Evolutionary conservation across 2,888 invertebrate species (phyloP).

Genomic region (Pilophorus perplexus): DNA sequence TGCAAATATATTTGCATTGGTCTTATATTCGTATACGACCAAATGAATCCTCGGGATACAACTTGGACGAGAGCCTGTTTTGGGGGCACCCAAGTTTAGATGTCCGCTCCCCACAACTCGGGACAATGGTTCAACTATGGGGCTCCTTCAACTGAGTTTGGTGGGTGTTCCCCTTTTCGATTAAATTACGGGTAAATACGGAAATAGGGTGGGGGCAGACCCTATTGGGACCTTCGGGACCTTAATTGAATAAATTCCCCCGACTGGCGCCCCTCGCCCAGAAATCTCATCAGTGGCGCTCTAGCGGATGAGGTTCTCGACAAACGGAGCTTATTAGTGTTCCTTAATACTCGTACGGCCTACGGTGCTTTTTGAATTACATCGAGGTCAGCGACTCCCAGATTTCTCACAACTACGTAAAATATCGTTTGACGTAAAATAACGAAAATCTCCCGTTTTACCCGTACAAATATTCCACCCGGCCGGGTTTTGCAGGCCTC

Average conservation of each 20-base stretch:
- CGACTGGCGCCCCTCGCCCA: neutral
- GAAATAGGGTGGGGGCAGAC: too few relatives aligned
- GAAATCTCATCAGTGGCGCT: too few relatives aligned
- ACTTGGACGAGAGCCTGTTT: neutral
- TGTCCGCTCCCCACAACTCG: neutral
- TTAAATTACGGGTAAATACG: slow-evolving; percentile 30
- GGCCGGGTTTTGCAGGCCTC: too few relatives aligned
- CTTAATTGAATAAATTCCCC: neutral
- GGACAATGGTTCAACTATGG: slow-evolving; percentile 14
- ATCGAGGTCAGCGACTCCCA: too few relatives aligned
- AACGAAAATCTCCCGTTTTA: too few relatives aligned
- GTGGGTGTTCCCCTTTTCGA: neutral
- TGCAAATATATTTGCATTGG: neutral
- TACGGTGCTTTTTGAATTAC: too few relatives aligned
- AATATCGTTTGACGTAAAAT: too few relatives aligned
- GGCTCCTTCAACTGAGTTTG: neutral
- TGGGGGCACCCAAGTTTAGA: neutral
- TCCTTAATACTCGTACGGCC: too few relatives aligned
- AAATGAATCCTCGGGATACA: too few relatives aligned
- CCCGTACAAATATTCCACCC: too few relatives aligned
- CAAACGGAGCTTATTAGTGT: neutral
- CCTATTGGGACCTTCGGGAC: neutral
- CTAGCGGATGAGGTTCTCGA: neutral
- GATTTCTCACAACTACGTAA: too few relatives aligned
- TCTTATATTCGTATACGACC: neutral